Base-by-base conservation (phyloP, 2,888 invertebrate species). In the Gasteruption jaculator region DNA sequence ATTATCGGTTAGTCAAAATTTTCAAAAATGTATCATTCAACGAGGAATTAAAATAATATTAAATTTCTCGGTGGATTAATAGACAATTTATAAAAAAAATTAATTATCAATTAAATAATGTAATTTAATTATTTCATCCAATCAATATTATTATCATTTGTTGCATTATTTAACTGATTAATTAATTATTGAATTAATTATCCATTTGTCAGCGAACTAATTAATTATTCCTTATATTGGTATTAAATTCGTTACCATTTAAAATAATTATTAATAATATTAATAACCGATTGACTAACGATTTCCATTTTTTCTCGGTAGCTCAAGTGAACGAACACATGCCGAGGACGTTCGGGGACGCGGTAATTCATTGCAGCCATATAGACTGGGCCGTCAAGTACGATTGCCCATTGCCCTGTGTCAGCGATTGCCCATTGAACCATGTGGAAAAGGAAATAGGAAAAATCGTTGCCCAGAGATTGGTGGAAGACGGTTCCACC, bases 301-400 rank as follows among this genome's bases (percentile, higher is more conserved):
- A 12, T n/a, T 7, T 12, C 2, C 16, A 3, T 22, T 36, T 15
- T 3, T 6, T n/a, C 11, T 14, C 32, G 41, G 5, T 11, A 61
- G 78, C 74, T 2, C 74, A 77, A 63, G 74, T 79, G 2, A 82
- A 82, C 58, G 73, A 74, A 12, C 68, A 76, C 43, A 74, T 82
- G 74, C 82, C 82, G 0, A 68, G 79, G 12, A 80, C 81, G 1
- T 77, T 77, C 52, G 82, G 82, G 2, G 81, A 82, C 53, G 74
- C 77, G 0, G 61, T 76, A 2, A 73, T 83, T 32, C 82, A 82
- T 53, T 67, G 72, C 34, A 80, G 80, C 20, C 81, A 83, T 52
- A 74, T 82, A 46, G 80, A 82, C 56, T 74, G 72, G 43, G 74
- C 81, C 44, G 79, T 81, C 6, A 73, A 75, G 43, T 56, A 56